These are phyloP conservation scores for Galagoides demidoff DNA, from an alignment of 2,797 vertebrate genomes.

Conservation along the genomic window DNA sequence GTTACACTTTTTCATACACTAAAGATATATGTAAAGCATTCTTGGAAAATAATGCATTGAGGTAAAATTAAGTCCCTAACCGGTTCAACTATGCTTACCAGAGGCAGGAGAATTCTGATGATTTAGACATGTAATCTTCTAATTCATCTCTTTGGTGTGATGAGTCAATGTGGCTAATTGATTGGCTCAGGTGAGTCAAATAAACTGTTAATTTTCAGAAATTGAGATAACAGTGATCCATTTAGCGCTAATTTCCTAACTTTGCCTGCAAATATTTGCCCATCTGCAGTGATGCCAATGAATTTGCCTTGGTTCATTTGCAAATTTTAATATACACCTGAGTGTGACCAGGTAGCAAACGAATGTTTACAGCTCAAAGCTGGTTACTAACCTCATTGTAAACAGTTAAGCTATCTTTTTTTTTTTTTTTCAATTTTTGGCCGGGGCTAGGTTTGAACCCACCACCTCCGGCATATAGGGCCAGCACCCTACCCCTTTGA, in stretches of 20 bases:
- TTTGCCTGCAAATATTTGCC: conserved; percentile 16
- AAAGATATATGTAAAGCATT: neutral
- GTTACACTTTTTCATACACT: conserved; percentile 15
- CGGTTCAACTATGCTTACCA: neutral
- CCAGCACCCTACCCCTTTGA: too few relatives aligned
- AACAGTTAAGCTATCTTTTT: conserved; percentile 39
- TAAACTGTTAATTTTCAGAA: conserved; percentile 8
- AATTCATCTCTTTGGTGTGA: conserved; percentile 19
- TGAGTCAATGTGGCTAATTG: neutral
- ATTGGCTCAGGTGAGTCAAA: conserved; percentile 52
- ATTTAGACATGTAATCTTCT: neutral
- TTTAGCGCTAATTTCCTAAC: conserved; percentile 40
- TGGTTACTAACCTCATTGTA: neutral
- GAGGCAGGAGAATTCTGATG: neutral
- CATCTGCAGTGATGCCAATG: conserved; percentile 27
- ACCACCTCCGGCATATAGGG: too few relatives aligned
- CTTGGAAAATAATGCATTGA: neutral
- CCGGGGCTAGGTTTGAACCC: too few relatives aligned
- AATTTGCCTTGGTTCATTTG: conserved; percentile 20
- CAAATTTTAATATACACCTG: neutral
- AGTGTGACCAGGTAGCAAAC: conserved; percentile 24
- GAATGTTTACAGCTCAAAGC: conserved; percentile 8
- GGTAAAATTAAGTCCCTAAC: conserved; percentile 1
- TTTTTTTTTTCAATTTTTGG: neutral
- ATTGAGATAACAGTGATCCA: neutral